Percentiles rank a stretch among this genome's conserved stretches.
These are phyloP conservation scores for Syngnathus typhle DNA, from an alignment of 2,113 vertebrate genomes.

Conservation along the genomic window DNA sequence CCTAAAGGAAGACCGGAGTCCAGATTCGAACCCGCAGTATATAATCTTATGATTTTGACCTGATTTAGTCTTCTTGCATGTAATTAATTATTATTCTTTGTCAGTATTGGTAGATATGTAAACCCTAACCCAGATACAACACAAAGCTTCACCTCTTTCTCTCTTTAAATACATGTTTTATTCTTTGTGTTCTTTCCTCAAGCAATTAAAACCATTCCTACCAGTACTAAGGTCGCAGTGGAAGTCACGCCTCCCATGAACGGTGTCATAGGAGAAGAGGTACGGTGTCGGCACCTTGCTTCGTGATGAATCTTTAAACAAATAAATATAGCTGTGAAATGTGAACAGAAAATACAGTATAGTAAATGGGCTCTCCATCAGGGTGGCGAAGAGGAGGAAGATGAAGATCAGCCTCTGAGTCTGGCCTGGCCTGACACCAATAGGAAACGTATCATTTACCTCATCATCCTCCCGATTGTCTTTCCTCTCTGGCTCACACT, in stretches of 20 bases:
- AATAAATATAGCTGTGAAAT: neutral
- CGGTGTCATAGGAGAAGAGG: constrained; percentile 72
- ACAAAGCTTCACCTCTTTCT: too few species aligned
- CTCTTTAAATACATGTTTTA: neutral
- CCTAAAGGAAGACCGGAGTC: too few species aligned
- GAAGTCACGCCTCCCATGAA: constrained; percentile 89
- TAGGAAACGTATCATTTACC: constrained; percentile 82
- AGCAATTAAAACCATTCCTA: constrained; percentile 78
- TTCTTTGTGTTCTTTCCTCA: neutral
- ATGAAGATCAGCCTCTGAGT: constrained; percentile 88
- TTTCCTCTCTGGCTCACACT: constrained; percentile 87
- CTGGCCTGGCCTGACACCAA: constrained; percentile 85
- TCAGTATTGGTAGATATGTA: neutral
- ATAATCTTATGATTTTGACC: neutral
- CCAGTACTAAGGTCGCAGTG: constrained; percentile 81
- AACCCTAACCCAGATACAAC: too few species aligned
- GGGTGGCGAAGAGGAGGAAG: constrained; percentile 72
- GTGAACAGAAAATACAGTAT: neutral
- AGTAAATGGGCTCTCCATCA: constrained; percentile 19
- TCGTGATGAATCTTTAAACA: neutral
- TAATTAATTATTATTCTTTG: too few species aligned
- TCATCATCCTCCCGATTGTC: constrained; percentile 86
- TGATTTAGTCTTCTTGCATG: neutral
- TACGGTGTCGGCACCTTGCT: constrained; percentile 11
- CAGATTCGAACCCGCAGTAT: too few species aligned